A percentile compares a stretch with the other conserved stretches of the same genome.
Conservation (phyloP, 2,888 invertebrate genomes). For the Orchestes rusci region DNA sequence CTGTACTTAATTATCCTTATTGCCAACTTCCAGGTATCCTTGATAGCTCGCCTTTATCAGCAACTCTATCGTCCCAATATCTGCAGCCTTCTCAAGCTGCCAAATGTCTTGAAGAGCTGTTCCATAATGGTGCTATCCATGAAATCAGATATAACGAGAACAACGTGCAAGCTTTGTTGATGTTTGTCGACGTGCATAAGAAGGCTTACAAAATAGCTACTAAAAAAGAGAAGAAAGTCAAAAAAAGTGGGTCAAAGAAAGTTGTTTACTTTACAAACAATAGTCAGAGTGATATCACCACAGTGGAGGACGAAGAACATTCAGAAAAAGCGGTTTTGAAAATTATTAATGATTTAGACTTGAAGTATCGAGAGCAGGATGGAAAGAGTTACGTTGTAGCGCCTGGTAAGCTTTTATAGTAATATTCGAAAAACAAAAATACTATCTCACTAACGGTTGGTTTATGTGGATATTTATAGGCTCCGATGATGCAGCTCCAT, state of each 20-base stretch:
- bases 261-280: too few species aligned
- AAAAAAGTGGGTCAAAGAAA: not conserved
- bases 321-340: too few species aligned
- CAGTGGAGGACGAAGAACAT: too few species aligned
- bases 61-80: conserved; percentile 31
- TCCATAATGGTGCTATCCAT: conserved; percentile 25
- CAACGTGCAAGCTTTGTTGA: conserved; percentile 20
- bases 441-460: too few species aligned
- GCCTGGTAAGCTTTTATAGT: too few species aligned
- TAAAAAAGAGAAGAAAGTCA: conserved; percentile 7
- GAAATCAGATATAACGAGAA: conserved; percentile 21
- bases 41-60: conserved; percentile 27
- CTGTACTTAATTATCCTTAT: too few species aligned
- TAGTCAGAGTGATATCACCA: too few species aligned
- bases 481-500: conserved; percentile 29
- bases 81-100: conserved; percentile 29
- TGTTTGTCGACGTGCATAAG: conserved; percentile 21
- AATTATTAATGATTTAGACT: conserved; percentile 15
- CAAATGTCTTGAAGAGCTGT: conserved; percentile 29
- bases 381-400: too few species aligned
- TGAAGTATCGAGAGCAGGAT: too few species aligned
- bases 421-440: too few species aligned
- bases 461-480: too few species aligned
- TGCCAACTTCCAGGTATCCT: conserved; percentile 14
- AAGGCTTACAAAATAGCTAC: conserved; percentile 13